These are phyloP conservation scores for Athalia cordata DNA, from an alignment of 2,888 invertebrate species.

Conservation along the genomic window DNA sequence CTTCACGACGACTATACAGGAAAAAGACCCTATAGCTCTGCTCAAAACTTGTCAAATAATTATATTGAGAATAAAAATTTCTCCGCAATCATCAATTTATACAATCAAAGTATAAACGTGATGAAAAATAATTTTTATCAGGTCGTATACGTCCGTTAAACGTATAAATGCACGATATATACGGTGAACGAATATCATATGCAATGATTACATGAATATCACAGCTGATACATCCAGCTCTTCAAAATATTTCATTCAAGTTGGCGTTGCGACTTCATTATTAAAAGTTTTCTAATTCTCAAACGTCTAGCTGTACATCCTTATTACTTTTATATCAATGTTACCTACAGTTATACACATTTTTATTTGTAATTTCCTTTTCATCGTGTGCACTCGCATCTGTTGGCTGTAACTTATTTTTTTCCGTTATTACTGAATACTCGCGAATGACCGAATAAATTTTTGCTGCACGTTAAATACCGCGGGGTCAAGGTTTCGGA, in stretches of 20 bases:
- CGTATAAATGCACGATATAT: not conserved
- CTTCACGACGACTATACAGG: too few species aligned
- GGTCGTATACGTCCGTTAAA: slow-evolving; percentile 2
- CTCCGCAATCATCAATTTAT: not conserved
- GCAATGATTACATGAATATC: not conserved
- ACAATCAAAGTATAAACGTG: not conserved
- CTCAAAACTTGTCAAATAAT: too few species aligned
- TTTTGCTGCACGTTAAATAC: not conserved
- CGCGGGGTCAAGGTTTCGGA: slow-evolving; percentile 16
- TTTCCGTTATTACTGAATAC: not conserved
- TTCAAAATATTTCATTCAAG: slow-evolving; percentile 27
- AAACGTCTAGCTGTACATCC: too few species aligned
- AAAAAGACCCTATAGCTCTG: too few species aligned
- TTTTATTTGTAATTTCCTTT: too few species aligned
- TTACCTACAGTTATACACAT: too few species aligned
- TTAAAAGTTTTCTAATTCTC: too few species aligned
- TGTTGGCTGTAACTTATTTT: too few species aligned
- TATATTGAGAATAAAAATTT: slow-evolving; percentile 1
- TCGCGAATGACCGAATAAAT: not conserved
- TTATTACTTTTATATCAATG: too few species aligned
- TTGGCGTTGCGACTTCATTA: not conserved
- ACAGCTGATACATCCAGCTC: slow-evolving; percentile 42
- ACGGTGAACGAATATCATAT: not conserved
- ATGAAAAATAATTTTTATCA: slow-evolving; percentile 29
- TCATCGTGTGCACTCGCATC: too few species aligned